A percentile compares a stretch with the other conserved stretches of the same genome.
phyloP scores from a whole-genome alignment of 2,888 invertebrate genomes.

The Erpobdella octoculata region DNA sequence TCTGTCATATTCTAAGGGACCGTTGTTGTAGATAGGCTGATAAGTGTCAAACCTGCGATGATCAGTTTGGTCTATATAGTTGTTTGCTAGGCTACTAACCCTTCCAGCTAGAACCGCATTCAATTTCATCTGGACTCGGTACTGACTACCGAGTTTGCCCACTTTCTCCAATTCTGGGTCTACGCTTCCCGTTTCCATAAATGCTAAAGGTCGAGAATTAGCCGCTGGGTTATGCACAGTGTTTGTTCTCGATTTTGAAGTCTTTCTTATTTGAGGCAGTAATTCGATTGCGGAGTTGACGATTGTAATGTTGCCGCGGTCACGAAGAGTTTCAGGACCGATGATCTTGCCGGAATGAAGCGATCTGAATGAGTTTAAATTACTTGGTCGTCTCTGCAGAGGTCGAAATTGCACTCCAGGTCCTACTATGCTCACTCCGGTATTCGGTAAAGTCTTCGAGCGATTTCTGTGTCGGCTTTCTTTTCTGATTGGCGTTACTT shows the following conservation, averaged over 20 bases:
- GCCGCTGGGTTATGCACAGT: neutral
- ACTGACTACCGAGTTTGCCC: constrained; percentile 31
- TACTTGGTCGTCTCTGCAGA: neutral
- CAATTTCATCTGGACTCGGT: constrained; percentile 34
- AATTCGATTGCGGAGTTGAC: too few species aligned
- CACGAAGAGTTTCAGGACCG: too few species aligned
- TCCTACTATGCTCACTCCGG: neutral
- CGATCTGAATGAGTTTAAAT: neutral
- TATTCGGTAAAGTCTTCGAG: neutral
- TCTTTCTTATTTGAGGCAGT: too few species aligned
- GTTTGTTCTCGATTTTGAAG: too few species aligned
- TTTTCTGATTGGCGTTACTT: neutral
- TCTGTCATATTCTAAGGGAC: neutral
- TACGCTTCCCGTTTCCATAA: constrained; percentile 15
- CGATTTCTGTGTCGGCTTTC: neutral
- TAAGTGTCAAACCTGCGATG: neutral
- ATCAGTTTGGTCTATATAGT: neutral
- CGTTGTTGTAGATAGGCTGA: neutral
- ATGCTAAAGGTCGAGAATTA: neutral
- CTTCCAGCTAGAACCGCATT: constrained; percentile 22
- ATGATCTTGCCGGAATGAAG: too few species aligned
- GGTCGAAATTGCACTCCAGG: constrained; percentile 2
- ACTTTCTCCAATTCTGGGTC: constrained; percentile 34
- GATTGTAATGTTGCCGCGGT: too few species aligned
- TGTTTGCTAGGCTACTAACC: neutral